Evolutionary conservation across 1,140 invertebrate genomes (phyloP).

Genomic region (Yoshiicerus persimilis): DNA sequence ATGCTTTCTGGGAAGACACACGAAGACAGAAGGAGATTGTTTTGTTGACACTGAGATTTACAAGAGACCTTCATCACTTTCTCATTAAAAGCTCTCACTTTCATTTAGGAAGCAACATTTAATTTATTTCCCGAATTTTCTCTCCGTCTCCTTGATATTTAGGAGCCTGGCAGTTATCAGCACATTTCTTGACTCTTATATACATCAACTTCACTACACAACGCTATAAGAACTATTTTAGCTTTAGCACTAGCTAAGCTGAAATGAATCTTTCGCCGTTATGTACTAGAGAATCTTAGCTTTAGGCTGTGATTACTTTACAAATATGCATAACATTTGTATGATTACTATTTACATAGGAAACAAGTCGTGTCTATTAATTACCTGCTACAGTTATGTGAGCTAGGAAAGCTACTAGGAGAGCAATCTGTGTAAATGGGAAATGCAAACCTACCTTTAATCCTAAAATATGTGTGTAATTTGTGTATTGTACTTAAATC

Average conservation of each 20-base stretch:
- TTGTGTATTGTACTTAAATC: background rate
- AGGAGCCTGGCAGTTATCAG: background rate
- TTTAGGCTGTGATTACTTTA: background rate
- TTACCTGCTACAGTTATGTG: too few relatives aligned
- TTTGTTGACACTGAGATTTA: constrained; percentile 9
- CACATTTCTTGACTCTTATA: background rate
- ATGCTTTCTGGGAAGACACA: background rate
- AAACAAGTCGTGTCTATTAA: background rate
- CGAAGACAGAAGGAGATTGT: background rate
- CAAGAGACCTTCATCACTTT: background rate
- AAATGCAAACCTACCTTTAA: background rate
- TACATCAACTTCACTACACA: background rate
- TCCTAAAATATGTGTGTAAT: background rate
- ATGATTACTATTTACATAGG: background rate
- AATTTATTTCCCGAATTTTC: constrained; percentile 3
- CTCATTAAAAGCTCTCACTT: constrained; percentile 3
- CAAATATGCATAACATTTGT: background rate
- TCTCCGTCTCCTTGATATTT: background rate
- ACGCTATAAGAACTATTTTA: background rate
- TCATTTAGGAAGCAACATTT: background rate
- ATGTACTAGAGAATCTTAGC: background rate
- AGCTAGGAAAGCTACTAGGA: background rate
- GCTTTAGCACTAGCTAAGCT: background rate
- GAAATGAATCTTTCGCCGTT: too few relatives aligned
- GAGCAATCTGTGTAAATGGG: too few relatives aligned